Evolutionary conservation across 2,888 invertebrate species (phyloP), one percentile per base, ranked within the genome.

Genomic region (Patella pellucida): DNA sequence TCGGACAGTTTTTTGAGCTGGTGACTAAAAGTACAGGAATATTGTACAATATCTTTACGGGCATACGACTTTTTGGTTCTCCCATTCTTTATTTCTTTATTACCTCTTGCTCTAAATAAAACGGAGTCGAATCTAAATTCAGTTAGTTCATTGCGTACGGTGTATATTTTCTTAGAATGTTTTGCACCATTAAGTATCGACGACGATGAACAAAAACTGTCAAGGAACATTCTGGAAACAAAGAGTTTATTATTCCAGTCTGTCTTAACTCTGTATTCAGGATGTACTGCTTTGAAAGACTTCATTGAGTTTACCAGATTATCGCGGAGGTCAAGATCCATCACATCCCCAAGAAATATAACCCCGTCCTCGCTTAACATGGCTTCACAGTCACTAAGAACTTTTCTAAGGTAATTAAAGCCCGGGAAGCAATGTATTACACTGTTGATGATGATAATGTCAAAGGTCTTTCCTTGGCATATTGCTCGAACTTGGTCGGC

Each of bases 301-400:
- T 62, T 62, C 62, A 62, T 62, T 19, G 62, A 62, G 62, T 19
- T 12, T 23, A 62, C 62, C 62, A 62, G 62, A 23, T 62, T 23
- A 23, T 62, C 62, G 23, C 23, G 19, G 11, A 23, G 19, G 62
- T 62, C 62, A 12, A 62, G 23, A 16, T 62, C 62, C 62, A 62
- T 62, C 11, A 62, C 62, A 62, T 62, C 62, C 2, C 62, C 62
- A 3, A 62, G 19, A 23, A 62, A 62, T 11, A 62, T 62, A 23
- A 62, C 23, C 11, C 62, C 62, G 23, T 62, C 62, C 19, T 9
- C 11, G 4, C 19, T 23, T 62, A 62, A 62, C 62, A 62, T 62
- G 12, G 19, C 14, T 62, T 62, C 62, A 62, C 62, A 62, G 62
- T 62, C 23, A 23, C 62, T 62, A 12, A 62, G 11, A 62, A 62